Evolutionary conservation across 2,888 invertebrate genomes (phyloP).

Genomic region (Augochlorella aurata): DNA sequence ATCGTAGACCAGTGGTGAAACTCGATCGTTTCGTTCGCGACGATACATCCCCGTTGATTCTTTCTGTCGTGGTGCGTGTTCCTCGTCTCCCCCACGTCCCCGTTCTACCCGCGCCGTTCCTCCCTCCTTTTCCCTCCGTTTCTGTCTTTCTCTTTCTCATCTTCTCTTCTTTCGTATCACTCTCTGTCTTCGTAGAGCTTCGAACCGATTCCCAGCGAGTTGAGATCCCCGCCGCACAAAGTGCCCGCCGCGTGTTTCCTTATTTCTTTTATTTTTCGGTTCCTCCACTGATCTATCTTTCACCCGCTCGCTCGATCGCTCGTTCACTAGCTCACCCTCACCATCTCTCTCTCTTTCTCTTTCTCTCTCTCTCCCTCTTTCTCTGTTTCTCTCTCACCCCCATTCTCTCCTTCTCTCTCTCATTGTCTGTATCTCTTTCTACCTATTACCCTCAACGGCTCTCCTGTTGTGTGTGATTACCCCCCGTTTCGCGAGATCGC

Average conservation of each 20-base stretch:
- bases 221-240: not conserved
- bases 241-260: not conserved
- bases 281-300: not conserved
- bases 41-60: conserved; percentile 29
- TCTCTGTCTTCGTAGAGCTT: not conserved
- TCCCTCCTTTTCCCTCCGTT: conserved; percentile 37
- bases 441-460: not conserved
- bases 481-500: conserved; percentile 25
- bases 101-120: conserved; percentile 14
- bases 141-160: conserved; percentile 2
- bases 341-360: not conserved
- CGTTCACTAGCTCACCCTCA: conserved; percentile 16
- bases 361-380: not conserved
- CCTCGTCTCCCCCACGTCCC: conserved; percentile 16
- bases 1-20: conserved; percentile 36
- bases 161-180: not conserved
- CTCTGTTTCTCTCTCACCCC: not conserved
- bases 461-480: conserved; percentile 10
- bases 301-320: not conserved
- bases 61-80: conserved; percentile 49
- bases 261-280: not conserved
- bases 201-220: not conserved
- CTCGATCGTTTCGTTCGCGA: conserved; percentile 48
- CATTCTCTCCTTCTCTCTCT: not conserved
- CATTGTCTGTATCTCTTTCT: not conserved